Evolutionary conservation across 2,888 invertebrate genomes (phyloP).

Genomic region (Cantharis lateralis): DNA sequence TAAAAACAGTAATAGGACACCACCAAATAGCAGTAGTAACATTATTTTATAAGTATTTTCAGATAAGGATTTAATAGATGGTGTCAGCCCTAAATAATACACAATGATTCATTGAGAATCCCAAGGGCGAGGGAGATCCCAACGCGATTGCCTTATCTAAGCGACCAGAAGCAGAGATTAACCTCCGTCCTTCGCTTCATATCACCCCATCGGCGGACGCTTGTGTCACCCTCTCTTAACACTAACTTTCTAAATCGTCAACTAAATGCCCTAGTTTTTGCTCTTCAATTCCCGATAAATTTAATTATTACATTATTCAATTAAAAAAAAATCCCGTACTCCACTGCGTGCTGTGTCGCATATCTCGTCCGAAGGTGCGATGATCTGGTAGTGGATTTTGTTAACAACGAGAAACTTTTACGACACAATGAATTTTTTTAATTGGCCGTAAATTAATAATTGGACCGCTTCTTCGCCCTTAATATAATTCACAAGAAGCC

Average conservation of each 20-base stretch:
- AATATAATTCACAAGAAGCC: background rate
- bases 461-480: background rate
- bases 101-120: conserved; percentile 52
- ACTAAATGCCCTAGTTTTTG: conserved; percentile 26
- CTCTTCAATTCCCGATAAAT: conserved; percentile 10
- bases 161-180: conserved; percentile 58
- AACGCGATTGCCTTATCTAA: conserved; percentile 57
- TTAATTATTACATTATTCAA: background rate
- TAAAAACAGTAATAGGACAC: conserved; percentile 20
- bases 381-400: background rate
- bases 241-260: conserved; percentile 29
- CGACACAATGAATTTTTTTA: background rate
- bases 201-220: conserved; percentile 29
- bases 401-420: background rate
- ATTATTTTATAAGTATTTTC: conserved; percentile 53
- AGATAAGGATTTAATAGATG: conserved; percentile 57
- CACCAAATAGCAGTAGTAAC: conserved; percentile 22
- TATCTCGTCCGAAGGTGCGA: background rate
- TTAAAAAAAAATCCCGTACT: background rate
- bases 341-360: background rate
- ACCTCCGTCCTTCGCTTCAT: conserved; percentile 40
- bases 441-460: background rate
- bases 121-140: conserved; percentile 49
- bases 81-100: conserved; percentile 55
- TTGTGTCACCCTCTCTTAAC: conserved; percentile 27